Percentiles rank a stretch among this genome's conserved stretches.
Evolutionary conservation across 1,140 invertebrate species (phyloP).

Genomic region (Cotesia glomerata): DNA sequence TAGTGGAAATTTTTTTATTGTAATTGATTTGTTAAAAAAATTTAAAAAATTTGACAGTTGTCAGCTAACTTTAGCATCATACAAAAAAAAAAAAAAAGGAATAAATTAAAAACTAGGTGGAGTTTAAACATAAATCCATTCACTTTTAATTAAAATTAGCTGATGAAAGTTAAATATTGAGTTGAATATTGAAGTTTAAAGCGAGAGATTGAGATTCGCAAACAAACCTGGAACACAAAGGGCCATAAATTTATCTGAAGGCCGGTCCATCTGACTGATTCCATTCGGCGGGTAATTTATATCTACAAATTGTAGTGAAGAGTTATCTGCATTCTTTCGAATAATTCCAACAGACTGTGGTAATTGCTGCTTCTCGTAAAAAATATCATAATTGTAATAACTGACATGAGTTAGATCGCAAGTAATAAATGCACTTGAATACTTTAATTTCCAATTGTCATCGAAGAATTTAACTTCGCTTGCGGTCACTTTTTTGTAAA

Average conservation of each 20-base stretch:
- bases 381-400: constrained; percentile 13
- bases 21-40: too few species aligned
- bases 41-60: too few species aligned
- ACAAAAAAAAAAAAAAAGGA: background rate
- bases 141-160: background rate
- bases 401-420: constrained; percentile 27
- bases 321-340: background rate
- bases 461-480: constrained; percentile 26
- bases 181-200: background rate
- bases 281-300: constrained; percentile 32
- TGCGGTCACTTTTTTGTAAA: constrained; percentile 2
- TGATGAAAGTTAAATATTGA: background rate
- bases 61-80: background rate
- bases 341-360: constrained; percentile 31
- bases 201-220: background rate
- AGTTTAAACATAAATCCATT: too few species aligned
- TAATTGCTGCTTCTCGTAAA: constrained; percentile 17
- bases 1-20: too few species aligned
- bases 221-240: constrained; percentile 66
- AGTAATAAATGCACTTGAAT: constrained; percentile 32
- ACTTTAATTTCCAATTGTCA: constrained; percentile 26
- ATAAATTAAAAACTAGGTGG: background rate
- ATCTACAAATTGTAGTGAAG: constrained; percentile 26
- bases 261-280: background rate
- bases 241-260: constrained; percentile 55